phyloP scores from a whole-genome alignment of 2,797 vertebrate species.

The Coracias cyanogaster region DNA sequence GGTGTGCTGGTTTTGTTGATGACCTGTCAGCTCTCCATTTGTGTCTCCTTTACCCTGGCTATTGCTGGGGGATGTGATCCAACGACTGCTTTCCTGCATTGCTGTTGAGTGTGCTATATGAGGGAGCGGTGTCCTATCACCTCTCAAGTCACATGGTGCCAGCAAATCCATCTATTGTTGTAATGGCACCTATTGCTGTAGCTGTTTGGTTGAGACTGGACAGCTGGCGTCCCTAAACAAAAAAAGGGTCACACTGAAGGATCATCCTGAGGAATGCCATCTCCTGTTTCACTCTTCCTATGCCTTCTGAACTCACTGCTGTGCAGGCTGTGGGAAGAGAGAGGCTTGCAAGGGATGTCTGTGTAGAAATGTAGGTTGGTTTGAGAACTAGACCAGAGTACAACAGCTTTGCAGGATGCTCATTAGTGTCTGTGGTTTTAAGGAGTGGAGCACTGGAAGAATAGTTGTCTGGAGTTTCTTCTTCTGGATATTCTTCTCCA shows the following conservation, averaged over 20 bases:
- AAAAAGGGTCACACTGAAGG: not conserved
- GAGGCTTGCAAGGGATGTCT: not conserved
- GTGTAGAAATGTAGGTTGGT: not conserved
- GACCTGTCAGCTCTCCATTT: not conserved
- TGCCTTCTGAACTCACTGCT: not conserved
- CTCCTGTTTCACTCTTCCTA: not conserved
- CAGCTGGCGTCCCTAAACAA: not conserved
- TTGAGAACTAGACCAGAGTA: not conserved
- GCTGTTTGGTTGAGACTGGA: not conserved
- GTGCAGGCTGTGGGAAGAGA: not conserved
- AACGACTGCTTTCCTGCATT: not conserved
- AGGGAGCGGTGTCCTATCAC: not conserved
- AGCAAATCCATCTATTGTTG: not conserved
- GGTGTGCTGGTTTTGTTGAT: not conserved
- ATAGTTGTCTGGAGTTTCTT: not conserved
- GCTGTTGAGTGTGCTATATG: not conserved
- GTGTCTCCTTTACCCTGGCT: not conserved
- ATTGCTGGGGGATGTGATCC: not conserved
- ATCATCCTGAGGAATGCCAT: not conserved
- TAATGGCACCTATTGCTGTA: not conserved
- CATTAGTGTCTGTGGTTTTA: accelerated
- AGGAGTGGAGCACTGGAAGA: not conserved
- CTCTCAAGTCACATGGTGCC: not conserved
- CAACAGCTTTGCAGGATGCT: not conserved
- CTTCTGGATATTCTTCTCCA: not conserved